phyloP scores from a whole-genome alignment of 2,888 invertebrate species.

The Portevinia maculata region DNA sequence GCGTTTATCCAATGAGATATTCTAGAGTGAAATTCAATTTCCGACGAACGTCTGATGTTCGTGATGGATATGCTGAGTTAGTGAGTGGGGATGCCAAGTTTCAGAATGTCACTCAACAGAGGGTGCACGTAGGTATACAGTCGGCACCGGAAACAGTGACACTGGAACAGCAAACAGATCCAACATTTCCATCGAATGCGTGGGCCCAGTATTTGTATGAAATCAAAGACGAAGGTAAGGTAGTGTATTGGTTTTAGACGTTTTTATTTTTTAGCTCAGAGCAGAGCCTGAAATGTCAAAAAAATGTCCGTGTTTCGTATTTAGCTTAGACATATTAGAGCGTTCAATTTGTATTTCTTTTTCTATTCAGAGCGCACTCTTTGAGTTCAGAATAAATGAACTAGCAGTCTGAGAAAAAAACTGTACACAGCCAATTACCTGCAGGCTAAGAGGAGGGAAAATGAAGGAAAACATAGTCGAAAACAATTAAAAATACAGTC shows the following conservation, averaged over 20 bases:
- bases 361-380: too few species aligned
- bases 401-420: too few species aligned
- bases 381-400: too few species aligned
- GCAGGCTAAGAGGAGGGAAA: too few species aligned
- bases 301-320: too few species aligned
- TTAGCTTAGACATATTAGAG: too few species aligned
- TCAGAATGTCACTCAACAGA: constrained; percentile 84
- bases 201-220: constrained; percentile 87
- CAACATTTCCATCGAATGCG: constrained; percentile 87
- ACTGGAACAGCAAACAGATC: constrained; percentile 87
- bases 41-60: constrained; percentile 84
- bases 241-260: neutral
- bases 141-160: constrained; percentile 83
- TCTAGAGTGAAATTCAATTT: constrained; percentile 84
- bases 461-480: too few species aligned
- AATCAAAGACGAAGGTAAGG: constrained; percentile 79
- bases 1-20: constrained; percentile 84
- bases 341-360: too few species aligned
- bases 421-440: too few species aligned
- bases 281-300: too few species aligned
- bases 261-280: neutral
- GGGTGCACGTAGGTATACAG: constrained; percentile 86
- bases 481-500: too few species aligned
- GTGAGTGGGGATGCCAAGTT: constrained; percentile 84
- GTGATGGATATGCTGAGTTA: constrained; percentile 89